A percentile compares a stretch with the other conserved stretches of the same genome.
Evolutionary conservation across 2,113 vertebrate genomes (phyloP).

Genomic region (Collichthys lucidus): DNA sequence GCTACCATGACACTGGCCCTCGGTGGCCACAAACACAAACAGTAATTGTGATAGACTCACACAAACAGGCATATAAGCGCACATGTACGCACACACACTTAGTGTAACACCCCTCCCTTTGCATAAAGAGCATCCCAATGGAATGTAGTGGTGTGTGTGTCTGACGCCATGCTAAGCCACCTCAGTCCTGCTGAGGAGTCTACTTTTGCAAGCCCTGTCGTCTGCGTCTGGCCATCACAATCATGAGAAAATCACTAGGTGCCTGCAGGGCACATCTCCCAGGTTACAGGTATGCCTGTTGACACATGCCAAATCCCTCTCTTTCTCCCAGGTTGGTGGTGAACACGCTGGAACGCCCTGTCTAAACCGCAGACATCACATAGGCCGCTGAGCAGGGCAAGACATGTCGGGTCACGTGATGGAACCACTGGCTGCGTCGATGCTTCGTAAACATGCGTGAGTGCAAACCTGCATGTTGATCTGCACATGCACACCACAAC

Average conservation of each 20-base stretch:
- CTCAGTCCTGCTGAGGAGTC: conserved; percentile 83
- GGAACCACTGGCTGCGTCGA: conserved; percentile 66
- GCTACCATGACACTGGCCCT: conserved; percentile 67
- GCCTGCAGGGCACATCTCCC: conserved; percentile 81
- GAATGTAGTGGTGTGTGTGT: conserved; percentile 80
- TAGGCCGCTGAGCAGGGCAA: conserved; percentile 79
- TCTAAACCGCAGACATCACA: conserved; percentile 87
- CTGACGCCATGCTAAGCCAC: conserved; percentile 86
- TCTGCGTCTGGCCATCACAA: conserved; percentile 83
- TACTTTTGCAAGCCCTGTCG: conserved; percentile 82
- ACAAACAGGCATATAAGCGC: conserved; percentile 55
- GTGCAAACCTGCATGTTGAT: conserved; percentile 41
- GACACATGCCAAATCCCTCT: conserved; percentile 86
- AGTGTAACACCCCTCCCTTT: conserved; percentile 57
- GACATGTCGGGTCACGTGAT: conserved; percentile 83
- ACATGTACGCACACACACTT: conserved; percentile 53
- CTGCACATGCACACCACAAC: conserved; percentile 12
- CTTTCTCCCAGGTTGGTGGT: conserved; percentile 79
- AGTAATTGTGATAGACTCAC: conserved; percentile 74
- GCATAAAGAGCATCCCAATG: conserved; percentile 74
- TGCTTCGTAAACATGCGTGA: conserved; percentile 67
- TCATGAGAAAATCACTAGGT: conserved; percentile 86
- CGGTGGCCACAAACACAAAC: conserved; percentile 76
- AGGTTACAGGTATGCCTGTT: conserved; percentile 86
- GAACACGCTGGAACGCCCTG: conserved; percentile 83